Percentiles rank a stretch among this genome's conserved stretches.
Evolutionary conservation across 2,888 invertebrate genomes (phyloP).

Genomic region (Mayetiola destructor): DNA sequence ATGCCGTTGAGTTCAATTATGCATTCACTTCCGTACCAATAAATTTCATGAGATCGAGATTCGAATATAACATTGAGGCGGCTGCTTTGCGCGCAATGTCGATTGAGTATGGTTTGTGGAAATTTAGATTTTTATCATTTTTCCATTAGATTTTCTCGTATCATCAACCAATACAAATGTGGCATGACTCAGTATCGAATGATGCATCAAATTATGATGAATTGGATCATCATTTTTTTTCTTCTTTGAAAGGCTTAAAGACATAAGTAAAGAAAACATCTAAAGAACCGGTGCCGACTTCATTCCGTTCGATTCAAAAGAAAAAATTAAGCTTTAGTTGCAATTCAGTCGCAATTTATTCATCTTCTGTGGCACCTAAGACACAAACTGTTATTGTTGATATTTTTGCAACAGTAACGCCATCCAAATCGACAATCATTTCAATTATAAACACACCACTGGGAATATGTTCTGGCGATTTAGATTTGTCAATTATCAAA

Average conservation of each 20-base stretch:
- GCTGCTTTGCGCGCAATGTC: too few relatives aligned
- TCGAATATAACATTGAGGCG: too few relatives aligned
- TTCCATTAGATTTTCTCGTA: too few relatives aligned
- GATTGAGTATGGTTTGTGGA: too few relatives aligned
- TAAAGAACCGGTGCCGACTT: background rate
- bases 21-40: too few relatives aligned
- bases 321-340: background rate
- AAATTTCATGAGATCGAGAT: too few relatives aligned
- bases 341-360: background rate
- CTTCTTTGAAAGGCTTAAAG: background rate
- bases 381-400: background rate
- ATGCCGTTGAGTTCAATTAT: background rate
- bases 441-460: background rate
- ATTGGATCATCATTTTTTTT: background rate
- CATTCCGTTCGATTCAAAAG: background rate
- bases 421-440: background rate
- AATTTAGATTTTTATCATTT: too few relatives aligned
- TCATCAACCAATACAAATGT: background rate
- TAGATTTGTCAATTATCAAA: background rate
- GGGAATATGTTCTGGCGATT: background rate
- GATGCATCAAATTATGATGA: constrained; percentile 1
- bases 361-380: too few relatives aligned
- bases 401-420: background rate
- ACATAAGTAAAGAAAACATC: background rate
- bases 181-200: background rate